Conservation (phyloP, 2,797 vertebrate species). For the Catamblyrhynchus diadema region DNA sequence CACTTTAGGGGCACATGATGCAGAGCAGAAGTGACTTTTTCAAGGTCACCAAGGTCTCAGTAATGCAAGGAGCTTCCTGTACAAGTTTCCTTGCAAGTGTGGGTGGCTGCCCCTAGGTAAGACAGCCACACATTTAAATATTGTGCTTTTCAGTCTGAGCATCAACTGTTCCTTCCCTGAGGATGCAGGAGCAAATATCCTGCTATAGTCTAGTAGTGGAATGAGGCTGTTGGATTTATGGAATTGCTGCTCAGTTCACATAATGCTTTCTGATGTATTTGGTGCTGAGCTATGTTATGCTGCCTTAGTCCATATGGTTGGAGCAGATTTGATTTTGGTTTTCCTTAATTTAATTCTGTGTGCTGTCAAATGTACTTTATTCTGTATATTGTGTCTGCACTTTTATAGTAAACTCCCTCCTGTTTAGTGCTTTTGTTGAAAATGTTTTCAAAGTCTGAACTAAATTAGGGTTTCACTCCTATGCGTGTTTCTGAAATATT, state of each 20-base stretch:
- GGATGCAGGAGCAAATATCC: neutral
- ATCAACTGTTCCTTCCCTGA: neutral
- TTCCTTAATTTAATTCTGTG: conserved; percentile 56
- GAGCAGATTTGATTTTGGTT: conserved; percentile 63
- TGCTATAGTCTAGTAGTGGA: neutral
- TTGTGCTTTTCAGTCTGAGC: neutral
- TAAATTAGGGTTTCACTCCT: neutral
- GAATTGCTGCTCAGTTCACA: conserved; percentile 40
- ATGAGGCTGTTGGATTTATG: conserved; percentile 28
- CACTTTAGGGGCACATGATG: neutral
- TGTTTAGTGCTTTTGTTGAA: conserved; percentile 25
- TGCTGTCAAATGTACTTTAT: conserved; percentile 58
- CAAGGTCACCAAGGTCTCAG: neutral
- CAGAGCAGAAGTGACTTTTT: neutral
- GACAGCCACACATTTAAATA: neutral
- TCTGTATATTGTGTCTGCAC: conserved; percentile 45
- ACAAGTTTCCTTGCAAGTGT: neutral
- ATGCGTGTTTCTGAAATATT: neutral
- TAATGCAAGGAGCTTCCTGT: neutral
- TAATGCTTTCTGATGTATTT: conserved; percentile 57
- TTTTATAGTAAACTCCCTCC: conserved; percentile 45
- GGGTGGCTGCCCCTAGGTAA: neutral
- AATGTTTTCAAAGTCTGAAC: neutral
- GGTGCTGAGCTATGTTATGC: conserved; percentile 49
- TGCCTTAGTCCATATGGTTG: conserved; percentile 59